Base-by-base conservation (phyloP, 2,797 vertebrate species). In the Limosa lapponica region DNA sequence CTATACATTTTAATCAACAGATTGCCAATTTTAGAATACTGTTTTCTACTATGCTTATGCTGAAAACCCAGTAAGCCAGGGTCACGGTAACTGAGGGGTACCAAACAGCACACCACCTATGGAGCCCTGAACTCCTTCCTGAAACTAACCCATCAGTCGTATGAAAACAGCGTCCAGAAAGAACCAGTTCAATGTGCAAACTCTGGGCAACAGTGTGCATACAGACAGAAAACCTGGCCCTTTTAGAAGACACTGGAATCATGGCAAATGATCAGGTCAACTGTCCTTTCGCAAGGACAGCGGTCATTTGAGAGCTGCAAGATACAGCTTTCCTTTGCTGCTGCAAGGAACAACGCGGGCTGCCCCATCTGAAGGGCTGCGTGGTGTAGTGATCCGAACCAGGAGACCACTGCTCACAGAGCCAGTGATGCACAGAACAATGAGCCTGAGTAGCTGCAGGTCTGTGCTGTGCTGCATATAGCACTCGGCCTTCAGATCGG, bases 1-100 rank as follows among this genome's bases (percentile, higher is more conserved):
- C 39, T 52, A 16, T 37, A 81, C 46, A 64, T 86, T 88, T 87
- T 48, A 71, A 82, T 44, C 67, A 92, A 34, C 13, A 77, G 64
- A 67, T 8, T 48, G 54, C 22, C 36, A 66, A 23, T 75, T 90
- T 84, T 55, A 82, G 43, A 17, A 27, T 32, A 34, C 9, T 6
- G 27, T 62, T 82, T 73, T 62, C 39, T 11, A 54, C 52, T 57
- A 3, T 8, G 12, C n/a, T 91, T 71, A 58, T 36, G 48, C 34
- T 85, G 61, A 81, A 81, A 89, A 82, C 43, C 32, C 58, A 77
- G 32, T 17, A 70, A 72, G 49, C 11, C 27, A 72, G 28, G n/a
- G 8, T 46, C 8, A 34, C 2, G 2, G 44, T 18, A 67, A 87
- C 0, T n/a, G 32, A 80, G 69, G 58, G 54, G 19, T 27, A 39